phyloP scores from a whole-genome alignment of 2,888 invertebrate species.

The Unio delphinus region DNA sequence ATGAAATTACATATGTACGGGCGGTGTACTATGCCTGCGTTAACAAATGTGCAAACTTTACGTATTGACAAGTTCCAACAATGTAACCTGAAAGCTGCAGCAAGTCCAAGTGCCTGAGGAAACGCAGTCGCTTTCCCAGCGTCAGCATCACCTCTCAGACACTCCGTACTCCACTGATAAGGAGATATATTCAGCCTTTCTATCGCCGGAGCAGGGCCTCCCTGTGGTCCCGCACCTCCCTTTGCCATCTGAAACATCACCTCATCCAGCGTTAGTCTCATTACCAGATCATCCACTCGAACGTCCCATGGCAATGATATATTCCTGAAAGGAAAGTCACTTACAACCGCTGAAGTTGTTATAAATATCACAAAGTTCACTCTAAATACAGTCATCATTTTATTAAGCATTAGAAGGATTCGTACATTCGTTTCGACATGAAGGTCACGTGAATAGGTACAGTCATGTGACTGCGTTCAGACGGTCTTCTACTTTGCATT shows the following conservation, averaged over 20 bases:
- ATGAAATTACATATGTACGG: not conserved
- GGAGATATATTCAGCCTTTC: constrained; percentile 60
- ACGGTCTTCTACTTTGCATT: too few relatives aligned
- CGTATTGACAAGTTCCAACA: constrained; percentile 2
- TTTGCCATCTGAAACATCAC: constrained; percentile 53
- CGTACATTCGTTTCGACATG: too few relatives aligned
- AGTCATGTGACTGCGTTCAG: too few relatives aligned
- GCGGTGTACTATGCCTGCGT: not conserved
- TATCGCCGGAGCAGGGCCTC: constrained; percentile 60
- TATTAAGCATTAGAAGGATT: too few relatives aligned
- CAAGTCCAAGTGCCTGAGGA: constrained; percentile 65
- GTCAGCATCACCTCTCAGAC: constrained; percentile 62
- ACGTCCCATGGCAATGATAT: constrained; percentile 57
- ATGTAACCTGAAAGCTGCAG: constrained; percentile 64
- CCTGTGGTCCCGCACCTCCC: constrained; percentile 49
- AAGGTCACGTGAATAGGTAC: too few relatives aligned
- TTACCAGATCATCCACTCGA: constrained; percentile 62
- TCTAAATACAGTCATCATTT: too few relatives aligned
- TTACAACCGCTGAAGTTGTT: not conserved
- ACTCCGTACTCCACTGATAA: constrained; percentile 66
- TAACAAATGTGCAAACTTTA: too few relatives aligned
- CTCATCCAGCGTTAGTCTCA: constrained; percentile 58
- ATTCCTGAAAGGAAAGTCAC: constrained; percentile 61
- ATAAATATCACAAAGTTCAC: too few relatives aligned
- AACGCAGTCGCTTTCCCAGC: constrained; percentile 66